Percentiles rank a stretch among this genome's conserved stretches.
Evolutionary conservation across 2,113 vertebrate genomes (phyloP).

Genomic region (Pterocles orientalis): DNA sequence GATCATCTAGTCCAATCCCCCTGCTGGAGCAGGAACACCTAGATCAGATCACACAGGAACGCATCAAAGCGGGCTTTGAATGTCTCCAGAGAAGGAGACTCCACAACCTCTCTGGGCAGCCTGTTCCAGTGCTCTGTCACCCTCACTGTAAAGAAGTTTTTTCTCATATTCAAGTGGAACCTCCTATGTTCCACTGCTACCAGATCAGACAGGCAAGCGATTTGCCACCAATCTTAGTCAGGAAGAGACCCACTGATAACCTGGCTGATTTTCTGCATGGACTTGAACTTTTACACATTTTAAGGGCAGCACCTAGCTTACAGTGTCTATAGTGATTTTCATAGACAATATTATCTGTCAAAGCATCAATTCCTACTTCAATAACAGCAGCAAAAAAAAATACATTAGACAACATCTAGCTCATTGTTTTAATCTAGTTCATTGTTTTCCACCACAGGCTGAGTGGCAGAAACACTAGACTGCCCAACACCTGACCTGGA

Average conservation of each 20-base stretch:
- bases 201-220: neutral
- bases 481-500: fast-evolving
- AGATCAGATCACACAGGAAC: too few species aligned
- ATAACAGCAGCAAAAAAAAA: neutral
- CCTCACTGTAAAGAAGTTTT: too few species aligned
- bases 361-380: neutral
- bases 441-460: neutral
- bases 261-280: neutral
- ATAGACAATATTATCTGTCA: neutral
- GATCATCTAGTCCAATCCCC: too few species aligned
- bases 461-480: neutral
- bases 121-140: too few species aligned
- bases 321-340: neutral
- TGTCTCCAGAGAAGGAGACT: too few species aligned
- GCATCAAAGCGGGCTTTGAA: too few species aligned
- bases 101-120: too few species aligned
- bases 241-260: neutral
- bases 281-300: neutral
- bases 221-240: neutral
- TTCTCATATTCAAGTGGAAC: too few species aligned
- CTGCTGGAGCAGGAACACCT: too few species aligned
- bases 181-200: neutral
- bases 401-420: neutral
- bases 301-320: neutral
- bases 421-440: too few species aligned